Conservation (phyloP, 2,797 vertebrate genomes). For the Botia almorhae region DNA sequence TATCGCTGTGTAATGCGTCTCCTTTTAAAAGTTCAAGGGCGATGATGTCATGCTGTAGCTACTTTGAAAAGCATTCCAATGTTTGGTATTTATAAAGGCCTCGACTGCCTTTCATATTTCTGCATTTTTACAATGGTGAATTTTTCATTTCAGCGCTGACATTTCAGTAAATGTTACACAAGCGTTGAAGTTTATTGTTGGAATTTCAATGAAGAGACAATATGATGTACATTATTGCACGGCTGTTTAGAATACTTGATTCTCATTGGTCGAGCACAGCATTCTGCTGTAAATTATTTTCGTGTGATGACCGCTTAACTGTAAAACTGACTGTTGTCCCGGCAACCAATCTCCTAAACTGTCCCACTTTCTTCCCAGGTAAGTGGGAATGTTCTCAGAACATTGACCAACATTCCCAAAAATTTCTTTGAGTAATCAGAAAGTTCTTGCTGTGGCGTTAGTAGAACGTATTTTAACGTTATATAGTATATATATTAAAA, state of each 20-base stretch:
- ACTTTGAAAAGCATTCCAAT: slow-evolving; percentile 30
- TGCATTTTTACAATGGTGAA: not conserved
- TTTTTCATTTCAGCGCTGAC: not conserved
- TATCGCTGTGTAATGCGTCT: not conserved
- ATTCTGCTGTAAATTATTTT: not conserved
- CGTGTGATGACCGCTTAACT: not conserved
- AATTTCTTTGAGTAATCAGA: too few relatives aligned
- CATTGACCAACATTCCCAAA: too few relatives aligned
- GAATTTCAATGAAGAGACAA: not conserved
- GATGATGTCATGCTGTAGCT: slow-evolving; percentile 38
- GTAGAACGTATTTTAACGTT: too few relatives aligned
- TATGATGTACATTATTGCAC: not conserved
- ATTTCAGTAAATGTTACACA: not conserved
- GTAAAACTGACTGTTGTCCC: not conserved
- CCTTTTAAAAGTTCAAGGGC: slow-evolving; percentile 30
- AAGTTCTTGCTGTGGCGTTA: too few relatives aligned
- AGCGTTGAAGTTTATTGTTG: not conserved
- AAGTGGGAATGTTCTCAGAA: too few relatives aligned
- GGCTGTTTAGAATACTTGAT: not conserved
- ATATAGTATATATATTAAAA: too few relatives aligned
- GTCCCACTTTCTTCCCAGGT: too few relatives aligned
- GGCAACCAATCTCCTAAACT: not conserved
- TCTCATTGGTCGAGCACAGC: not conserved
- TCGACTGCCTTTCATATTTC: slow-evolving; percentile 1
- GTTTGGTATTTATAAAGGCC: slow-evolving; percentile 23